Conservation (phyloP, 2,888 invertebrate genomes). For the Lycaena phlaeas region DNA sequence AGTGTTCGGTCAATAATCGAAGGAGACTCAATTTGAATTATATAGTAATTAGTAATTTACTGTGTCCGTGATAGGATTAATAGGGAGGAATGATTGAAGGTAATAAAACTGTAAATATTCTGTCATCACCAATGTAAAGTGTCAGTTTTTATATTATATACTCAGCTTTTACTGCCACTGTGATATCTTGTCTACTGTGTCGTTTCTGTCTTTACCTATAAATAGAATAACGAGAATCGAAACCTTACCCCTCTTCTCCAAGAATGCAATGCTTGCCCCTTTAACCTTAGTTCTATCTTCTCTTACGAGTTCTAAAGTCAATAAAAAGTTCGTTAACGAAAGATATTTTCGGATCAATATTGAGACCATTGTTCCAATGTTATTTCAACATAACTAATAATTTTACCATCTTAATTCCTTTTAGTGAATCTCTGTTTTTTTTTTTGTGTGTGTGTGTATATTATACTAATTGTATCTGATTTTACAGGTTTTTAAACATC, state of each 20-base stretch:
- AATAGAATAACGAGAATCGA: slow-evolving; percentile 12
- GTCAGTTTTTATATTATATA: slow-evolving; percentile 15
- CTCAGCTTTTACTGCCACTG: slow-evolving; percentile 44
- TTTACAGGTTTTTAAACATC: slow-evolving; percentile 63
- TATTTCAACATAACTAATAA: no score
- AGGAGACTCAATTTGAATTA: no score
- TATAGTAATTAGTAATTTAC: no score
- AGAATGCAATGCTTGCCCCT: slow-evolving; percentile 50
- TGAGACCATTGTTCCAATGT: neutral
- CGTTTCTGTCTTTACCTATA: slow-evolving; percentile 14
- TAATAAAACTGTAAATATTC: no score
- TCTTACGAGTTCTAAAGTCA: neutral
- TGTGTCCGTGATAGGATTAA: no score
- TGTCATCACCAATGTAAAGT: slow-evolving; percentile 13
- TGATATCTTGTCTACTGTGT: slow-evolving; percentile 35
- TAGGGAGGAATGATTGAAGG: no score
- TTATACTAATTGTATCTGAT: slow-evolving; percentile 25
- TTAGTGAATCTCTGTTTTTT: no score
- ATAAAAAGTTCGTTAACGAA: neutral
- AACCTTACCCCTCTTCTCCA: slow-evolving; percentile 31
- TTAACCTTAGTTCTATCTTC: neutral
- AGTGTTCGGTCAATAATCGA: no score
- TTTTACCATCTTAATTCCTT: no score
- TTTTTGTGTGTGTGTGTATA: no score
- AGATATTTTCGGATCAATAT: no score